phyloP scores from a whole-genome alignment of 2,113 vertebrate species.

The Lepisosteus oculatus region DNA sequence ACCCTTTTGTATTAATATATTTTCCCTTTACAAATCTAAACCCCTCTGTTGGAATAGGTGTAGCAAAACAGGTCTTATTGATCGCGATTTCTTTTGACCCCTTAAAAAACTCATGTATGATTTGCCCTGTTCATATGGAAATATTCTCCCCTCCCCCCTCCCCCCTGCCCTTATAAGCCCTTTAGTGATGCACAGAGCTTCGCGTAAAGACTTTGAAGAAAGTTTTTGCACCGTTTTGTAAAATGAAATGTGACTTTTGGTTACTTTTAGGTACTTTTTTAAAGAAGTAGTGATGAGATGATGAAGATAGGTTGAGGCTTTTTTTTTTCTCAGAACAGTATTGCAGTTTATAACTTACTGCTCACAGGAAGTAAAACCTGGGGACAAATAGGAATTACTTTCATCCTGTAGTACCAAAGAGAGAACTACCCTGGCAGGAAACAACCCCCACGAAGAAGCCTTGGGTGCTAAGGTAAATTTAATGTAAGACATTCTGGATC shows the following conservation, averaged over 20 bases:
- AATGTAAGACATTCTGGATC: constrained; percentile 71
- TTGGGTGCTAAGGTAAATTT: constrained; percentile 19
- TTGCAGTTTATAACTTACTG: constrained; percentile 18
- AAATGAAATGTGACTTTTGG: constrained; percentile 35
- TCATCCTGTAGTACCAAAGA: constrained; percentile 68
- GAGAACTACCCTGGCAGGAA: constrained; percentile 66
- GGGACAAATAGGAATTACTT: constrained; percentile 24
- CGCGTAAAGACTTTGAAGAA: background rate
- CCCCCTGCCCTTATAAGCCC: too few relatives aligned
- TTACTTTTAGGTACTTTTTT: constrained; percentile 45
- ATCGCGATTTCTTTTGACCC: constrained; percentile 5
- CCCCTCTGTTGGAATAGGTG: background rate
- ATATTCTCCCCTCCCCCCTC: too few relatives aligned
- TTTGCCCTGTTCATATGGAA: too few relatives aligned
- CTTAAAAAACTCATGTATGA: background rate
- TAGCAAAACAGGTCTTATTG: constrained; percentile 7
- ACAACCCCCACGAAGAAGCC: constrained; percentile 6
- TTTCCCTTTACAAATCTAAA: constrained; percentile 8
- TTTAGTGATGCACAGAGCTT: background rate
- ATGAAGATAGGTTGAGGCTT: constrained; percentile 31
- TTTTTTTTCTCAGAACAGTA: constrained; percentile 13
- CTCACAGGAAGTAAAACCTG: constrained; percentile 11
- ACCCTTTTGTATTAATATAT: background rate
- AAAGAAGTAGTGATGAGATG: background rate
- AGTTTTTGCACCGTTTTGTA: constrained; percentile 38